Percentiles rank a stretch among this genome's conserved stretches.
Evolutionary conservation across 2,797 vertebrate genomes (phyloP).

Genomic region (Sylvia borin): DNA sequence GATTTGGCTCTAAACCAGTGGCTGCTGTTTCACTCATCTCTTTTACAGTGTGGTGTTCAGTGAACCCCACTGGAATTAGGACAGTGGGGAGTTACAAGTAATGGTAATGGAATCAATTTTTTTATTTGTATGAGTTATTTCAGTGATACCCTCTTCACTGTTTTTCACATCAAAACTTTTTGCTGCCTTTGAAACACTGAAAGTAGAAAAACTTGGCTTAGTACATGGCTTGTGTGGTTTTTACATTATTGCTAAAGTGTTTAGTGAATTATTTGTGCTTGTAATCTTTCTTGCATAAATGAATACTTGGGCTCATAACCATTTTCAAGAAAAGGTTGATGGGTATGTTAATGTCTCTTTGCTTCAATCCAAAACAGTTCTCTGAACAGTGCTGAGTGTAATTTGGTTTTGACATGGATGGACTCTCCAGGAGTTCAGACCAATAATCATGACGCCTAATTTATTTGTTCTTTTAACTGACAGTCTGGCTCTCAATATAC

Average conservation of each 20-base stretch:
- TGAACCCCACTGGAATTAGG: background rate
- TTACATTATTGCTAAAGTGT: background rate
- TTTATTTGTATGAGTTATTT: background rate
- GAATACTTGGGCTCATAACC: background rate
- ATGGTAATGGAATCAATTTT: background rate
- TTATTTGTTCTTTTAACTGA: background rate
- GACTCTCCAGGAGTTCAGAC: background rate
- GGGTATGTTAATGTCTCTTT: background rate
- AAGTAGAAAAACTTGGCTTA: background rate
- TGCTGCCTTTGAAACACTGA: background rate
- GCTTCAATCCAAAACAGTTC: background rate
- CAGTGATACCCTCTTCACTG: background rate
- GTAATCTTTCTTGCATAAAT: background rate
- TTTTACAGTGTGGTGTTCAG: background rate
- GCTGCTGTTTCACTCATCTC: background rate
- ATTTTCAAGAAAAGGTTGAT: background rate
- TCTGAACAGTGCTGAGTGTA: background rate
- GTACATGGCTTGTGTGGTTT: background rate
- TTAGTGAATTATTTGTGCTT: background rate
- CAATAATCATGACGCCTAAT: background rate
- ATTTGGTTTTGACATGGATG: background rate
- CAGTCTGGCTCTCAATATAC: background rate
- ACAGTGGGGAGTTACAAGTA: background rate
- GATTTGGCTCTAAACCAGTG: background rate
- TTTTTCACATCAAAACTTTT: background rate